phyloP scores from a whole-genome alignment of 2,797 vertebrate species.

The Vipera latastei region DNA sequence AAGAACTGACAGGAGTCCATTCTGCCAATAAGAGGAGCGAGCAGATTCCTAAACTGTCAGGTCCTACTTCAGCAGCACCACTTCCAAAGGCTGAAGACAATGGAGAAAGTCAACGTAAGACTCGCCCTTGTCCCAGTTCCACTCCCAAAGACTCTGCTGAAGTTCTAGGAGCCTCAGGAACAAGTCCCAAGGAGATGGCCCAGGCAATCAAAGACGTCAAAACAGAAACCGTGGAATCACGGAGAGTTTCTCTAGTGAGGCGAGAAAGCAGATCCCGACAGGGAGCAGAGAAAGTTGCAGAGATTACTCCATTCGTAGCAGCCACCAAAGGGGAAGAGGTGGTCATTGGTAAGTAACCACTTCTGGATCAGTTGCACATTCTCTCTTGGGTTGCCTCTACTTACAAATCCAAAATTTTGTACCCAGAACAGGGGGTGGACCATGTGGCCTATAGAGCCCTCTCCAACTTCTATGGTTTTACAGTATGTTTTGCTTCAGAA shows the following conservation, averaged over 20 bases:
- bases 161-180: not conserved
- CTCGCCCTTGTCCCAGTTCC: not conserved
- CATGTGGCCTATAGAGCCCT: too few species aligned
- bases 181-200: conserved; percentile 34
- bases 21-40: conserved; percentile 28
- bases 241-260: not conserved
- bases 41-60: conserved; percentile 10
- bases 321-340: conserved; percentile 11
- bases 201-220: conserved; percentile 16
- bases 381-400: too few species aligned
- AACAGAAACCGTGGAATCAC: not conserved
- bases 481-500: not conserved
- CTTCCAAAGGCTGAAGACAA: conserved; percentile 39
- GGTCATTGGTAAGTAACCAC: conserved; percentile 54
- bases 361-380: not conserved
- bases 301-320: not conserved
- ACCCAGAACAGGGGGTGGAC: not conserved
- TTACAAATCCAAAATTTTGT: not conserved
- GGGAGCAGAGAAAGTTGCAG: not conserved
- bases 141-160: conserved; percentile 18
- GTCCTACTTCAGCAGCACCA: not conserved
- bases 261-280: not conserved
- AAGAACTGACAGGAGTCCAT: conserved; percentile 25
- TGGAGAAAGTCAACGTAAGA: conserved; percentile 23
- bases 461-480: not conserved